Percentiles rank a stretch among this genome's conserved stretches.
Evolutionary conservation across 2,797 vertebrate species (phyloP).

Genomic region (Tauraco hartlaubi): DNA sequence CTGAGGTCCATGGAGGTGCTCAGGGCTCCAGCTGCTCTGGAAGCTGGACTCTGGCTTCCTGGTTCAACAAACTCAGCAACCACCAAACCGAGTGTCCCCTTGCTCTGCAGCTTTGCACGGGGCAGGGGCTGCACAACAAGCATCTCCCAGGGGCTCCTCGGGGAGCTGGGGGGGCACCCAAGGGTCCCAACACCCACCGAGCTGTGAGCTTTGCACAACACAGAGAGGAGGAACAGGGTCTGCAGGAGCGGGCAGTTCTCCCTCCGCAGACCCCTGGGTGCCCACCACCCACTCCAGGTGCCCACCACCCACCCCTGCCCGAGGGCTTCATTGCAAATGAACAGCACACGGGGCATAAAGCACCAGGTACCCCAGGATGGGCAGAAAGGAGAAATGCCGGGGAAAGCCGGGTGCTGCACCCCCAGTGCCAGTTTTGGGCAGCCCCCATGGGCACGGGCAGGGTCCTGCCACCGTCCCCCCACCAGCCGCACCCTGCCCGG

Average conservation of each 20-base stretch:
- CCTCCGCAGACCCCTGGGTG: too few species aligned
- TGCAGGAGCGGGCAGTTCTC: not conserved
- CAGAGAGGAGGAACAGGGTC: not conserved
- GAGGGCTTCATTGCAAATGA: too few species aligned
- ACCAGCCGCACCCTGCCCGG: not conserved
- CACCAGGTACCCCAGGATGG: fast-evolving
- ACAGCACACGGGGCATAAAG: not conserved
- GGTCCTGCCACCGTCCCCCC: fast-evolving
- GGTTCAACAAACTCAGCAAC: not conserved
- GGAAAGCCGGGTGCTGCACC: not conserved
- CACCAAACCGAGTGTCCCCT: fast-evolving
- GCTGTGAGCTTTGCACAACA: too few species aligned
- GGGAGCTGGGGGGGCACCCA: not conserved
- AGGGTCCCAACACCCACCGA: not conserved
- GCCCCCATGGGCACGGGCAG: fast-evolving
- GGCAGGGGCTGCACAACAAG: not conserved
- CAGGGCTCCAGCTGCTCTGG: not conserved
- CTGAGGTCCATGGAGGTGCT: not conserved
- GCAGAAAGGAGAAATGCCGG: not conserved
- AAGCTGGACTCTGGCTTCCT: not conserved
- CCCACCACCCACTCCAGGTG: too few species aligned
- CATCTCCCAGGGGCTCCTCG: not conserved
- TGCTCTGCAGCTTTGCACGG: not conserved
- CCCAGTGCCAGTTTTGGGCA: not conserved
- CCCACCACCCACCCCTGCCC: too few species aligned